Evolutionary conservation across 2,113 vertebrate species (phyloP).

Genomic region (Electrona antarctica): DNA sequence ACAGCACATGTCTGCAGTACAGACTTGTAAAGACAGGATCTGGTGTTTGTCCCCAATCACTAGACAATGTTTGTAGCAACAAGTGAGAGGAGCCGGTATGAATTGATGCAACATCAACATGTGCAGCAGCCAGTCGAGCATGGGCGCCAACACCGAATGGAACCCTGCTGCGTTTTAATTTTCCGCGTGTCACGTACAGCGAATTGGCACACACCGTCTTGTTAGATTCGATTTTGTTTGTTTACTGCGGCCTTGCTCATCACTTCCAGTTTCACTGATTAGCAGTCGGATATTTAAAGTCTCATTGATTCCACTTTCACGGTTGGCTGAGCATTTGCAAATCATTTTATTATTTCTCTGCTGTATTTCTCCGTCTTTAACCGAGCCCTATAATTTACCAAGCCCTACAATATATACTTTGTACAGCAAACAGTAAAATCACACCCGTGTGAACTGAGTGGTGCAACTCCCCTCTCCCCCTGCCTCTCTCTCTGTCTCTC

Average conservation of each 20-base stretch:
- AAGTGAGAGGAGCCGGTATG: slow-evolving; percentile 43
- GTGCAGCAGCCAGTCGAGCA: slow-evolving; percentile 42
- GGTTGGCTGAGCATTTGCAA: slow-evolving; percentile 41
- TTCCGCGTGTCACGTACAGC: slow-evolving; percentile 41
- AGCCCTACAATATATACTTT: no score
- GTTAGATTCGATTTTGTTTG: slow-evolving; percentile 56
- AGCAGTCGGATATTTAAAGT: slow-evolving; percentile 49
- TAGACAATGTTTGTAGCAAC: slow-evolving; percentile 54
- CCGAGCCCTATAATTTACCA: no score
- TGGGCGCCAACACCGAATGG: slow-evolving; percentile 32
- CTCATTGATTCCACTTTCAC: slow-evolving; percentile 67
- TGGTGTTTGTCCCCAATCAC: slow-evolving; percentile 56
- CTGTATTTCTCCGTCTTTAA: slow-evolving; percentile 9
- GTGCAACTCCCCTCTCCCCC: no score
- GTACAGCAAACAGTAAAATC: no score
- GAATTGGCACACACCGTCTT: slow-evolving; percentile 64
- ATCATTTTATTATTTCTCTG: slow-evolving; percentile 35
- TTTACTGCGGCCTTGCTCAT: slow-evolving; percentile 58
- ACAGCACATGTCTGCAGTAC: slow-evolving; percentile 50
- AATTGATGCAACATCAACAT: slow-evolving; percentile 46
- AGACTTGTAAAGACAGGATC: slow-evolving; percentile 58
- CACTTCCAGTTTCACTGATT: slow-evolving; percentile 58
- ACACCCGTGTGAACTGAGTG: no score
- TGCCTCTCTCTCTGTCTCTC: no score
- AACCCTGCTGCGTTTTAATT: slow-evolving; percentile 55